A percentile compares a stretch with the other conserved stretches of the same genome.
Conservation (phyloP, 2,113 vertebrate species). For the Tor tambroides region DNA sequence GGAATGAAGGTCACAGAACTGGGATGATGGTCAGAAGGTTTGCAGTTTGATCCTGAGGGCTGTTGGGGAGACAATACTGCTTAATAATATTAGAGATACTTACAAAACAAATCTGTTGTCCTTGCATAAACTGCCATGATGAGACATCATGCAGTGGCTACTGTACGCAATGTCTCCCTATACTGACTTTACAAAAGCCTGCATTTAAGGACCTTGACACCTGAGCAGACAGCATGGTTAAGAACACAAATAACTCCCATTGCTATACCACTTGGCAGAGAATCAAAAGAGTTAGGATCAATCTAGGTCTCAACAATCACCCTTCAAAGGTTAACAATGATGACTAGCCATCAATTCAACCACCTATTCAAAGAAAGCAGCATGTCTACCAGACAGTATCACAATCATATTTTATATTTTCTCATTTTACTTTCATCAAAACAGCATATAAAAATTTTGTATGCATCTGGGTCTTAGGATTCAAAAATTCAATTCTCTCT, state of each 20-base stretch:
- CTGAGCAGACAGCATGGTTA: conserved; percentile 14
- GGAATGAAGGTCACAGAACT: background rate
- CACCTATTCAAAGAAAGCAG: background rate
- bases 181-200: background rate
- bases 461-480: conserved; percentile 47
- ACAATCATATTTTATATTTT: conserved; percentile 20
- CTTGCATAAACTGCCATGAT: background rate
- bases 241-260: conserved; percentile 40
- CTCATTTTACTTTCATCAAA: conserved; percentile 41
- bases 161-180: background rate
- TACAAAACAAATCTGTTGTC: background rate
- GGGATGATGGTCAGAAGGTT: background rate
- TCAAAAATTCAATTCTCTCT: conserved; percentile 22
- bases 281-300: conserved; percentile 33
- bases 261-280: conserved; percentile 17
- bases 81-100: background rate
- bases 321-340: too few species aligned
- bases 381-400: conserved; percentile 23
- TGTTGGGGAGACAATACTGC: background rate
- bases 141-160: background rate
- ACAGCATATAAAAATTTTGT: conserved; percentile 16
- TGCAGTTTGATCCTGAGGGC: background rate
- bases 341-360: background rate
- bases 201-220: background rate
- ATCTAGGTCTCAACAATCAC: background rate